These are phyloP conservation scores for Drosophila athabasca DNA, from an alignment of 1,140 invertebrate species.

Conservation along the genomic window DNA sequence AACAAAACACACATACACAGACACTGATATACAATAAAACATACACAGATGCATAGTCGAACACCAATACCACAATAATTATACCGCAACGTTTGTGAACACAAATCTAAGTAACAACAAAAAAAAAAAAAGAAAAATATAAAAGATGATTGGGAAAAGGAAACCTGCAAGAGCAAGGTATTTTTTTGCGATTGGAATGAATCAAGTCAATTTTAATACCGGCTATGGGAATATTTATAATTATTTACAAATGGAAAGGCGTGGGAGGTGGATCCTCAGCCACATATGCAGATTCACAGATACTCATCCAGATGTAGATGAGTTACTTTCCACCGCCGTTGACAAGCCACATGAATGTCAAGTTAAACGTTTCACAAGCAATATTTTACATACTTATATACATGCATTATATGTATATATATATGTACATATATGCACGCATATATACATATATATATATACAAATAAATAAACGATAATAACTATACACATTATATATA, in stretches of 20 bases:
- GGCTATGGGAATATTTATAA: slow-evolving; percentile 37
- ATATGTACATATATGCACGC: slow-evolving; percentile 45
- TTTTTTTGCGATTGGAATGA: slow-evolving; percentile 45
- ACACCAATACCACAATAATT: slow-evolving; percentile 16
- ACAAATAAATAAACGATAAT: slow-evolving; percentile 39
- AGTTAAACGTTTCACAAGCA: slow-evolving; percentile 80
- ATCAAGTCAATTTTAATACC: slow-evolving; percentile 70
- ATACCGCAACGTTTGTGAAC: slow-evolving; percentile 70
- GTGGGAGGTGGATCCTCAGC: slow-evolving; percentile 7
- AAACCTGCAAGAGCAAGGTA: slow-evolving; percentile 46
- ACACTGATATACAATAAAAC: slow-evolving; percentile 17
- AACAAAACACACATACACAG: slow-evolving; percentile 8
- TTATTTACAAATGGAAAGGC: slow-evolving; percentile 40
- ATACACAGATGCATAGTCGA: not conserved
- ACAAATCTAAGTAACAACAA: slow-evolving; percentile 66
- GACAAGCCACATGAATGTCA: slow-evolving; percentile 66
- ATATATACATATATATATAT: slow-evolving; percentile 18
- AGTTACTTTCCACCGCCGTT: slow-evolving; percentile 47
- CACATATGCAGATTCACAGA: not conserved
- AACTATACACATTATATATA: slow-evolving; percentile 54
- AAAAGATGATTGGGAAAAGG: slow-evolving; percentile 18
- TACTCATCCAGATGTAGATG: slow-evolving; percentile 13
- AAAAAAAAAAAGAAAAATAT: not conserved
- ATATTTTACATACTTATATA: slow-evolving; percentile 74
- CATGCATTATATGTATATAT: slow-evolving; percentile 56